Evolutionary conservation across 2,797 vertebrate genomes (phyloP), one percentile per base, ranked within the genome.

Genomic region (Hirundo rustica): DNA sequence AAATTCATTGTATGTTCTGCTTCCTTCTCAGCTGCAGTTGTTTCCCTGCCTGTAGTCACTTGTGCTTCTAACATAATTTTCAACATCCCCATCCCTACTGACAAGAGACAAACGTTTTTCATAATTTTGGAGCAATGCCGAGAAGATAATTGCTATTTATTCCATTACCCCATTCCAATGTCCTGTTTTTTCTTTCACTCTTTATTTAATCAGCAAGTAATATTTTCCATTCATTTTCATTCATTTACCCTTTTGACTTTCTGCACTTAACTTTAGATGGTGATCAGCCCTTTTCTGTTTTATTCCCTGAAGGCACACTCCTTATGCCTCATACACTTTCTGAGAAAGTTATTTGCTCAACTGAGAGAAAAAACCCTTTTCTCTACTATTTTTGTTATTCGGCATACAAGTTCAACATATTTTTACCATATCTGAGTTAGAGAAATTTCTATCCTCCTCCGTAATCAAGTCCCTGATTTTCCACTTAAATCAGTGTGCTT

Each of bases 191-290:
- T n/a, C 40, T 82, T 82, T 82, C 54, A 45, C 22, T 70, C 58
- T 62, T 34, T 83, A 42, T 82, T 92, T 89, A 94, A 92, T 73
- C 20, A 64, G 9, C 19, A 80, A 83, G 45, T 74, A 92, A 83
- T 74, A 91, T 60, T 92, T 96, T 85, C 90, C 79, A 71, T 90
- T 95, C 88, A 68, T 40, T 83, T 89, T 85, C 29, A 65, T 77
- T 89, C 36, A 38, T 92, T 88, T 85, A 64, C 34, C 68, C 76
- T 92, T 94, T 88, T 85, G 93, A 89, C 82, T 93, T 95, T 65
- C 61, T 76, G 75, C 30, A 62, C 27, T 82, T 3, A 2, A 55
- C 29, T 95, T 94, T 53, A 65, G 36, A 36, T 83, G 55, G 19
- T 70, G 55, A 88, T 88, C 72, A 65, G 32, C 29, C 34, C 61